phyloP scores from a whole-genome alignment of 2,797 vertebrate genomes.

The Apogon hyalosoma region DNA sequence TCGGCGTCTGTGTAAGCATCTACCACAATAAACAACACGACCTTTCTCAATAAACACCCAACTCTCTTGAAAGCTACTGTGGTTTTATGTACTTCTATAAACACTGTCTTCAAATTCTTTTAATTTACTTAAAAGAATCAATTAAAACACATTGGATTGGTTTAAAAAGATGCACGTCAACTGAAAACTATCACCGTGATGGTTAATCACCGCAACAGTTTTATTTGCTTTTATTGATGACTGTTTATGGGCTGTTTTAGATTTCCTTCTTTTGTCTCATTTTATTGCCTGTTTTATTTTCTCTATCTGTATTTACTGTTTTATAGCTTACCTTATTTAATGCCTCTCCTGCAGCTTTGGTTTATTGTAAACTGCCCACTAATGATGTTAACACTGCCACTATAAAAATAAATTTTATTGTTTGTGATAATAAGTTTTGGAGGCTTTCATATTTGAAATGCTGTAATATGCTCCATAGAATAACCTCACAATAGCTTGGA shows the following conservation, averaged over 20 bases:
- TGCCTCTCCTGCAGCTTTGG: constrained; percentile 15
- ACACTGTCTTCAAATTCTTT: background rate
- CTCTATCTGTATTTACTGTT: constrained; percentile 13
- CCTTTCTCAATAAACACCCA: constrained; percentile 21
- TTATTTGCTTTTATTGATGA: background rate
- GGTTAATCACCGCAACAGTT: background rate
- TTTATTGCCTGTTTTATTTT: constrained; percentile 13
- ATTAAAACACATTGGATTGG: background rate
- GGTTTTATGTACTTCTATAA: constrained; percentile 12
- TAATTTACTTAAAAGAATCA: background rate
- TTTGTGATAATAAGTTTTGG: constrained; percentile 15
- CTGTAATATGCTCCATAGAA: constrained; percentile 21
- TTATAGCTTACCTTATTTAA: constrained; percentile 27
- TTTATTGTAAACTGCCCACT: constrained; percentile 16
- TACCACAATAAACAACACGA: constrained; percentile 18
- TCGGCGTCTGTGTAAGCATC: background rate
- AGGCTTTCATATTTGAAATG: constrained; percentile 21
- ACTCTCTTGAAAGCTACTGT: background rate
- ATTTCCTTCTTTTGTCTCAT: background rate
- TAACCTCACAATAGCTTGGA: constrained; percentile 15
- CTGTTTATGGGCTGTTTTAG: background rate
- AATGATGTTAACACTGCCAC: constrained; percentile 10
- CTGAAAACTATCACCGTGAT: background rate
- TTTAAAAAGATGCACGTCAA: background rate
- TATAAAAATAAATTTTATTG: constrained; percentile 26